Evolutionary conservation across 2,113 vertebrate genomes (phyloP).

Genomic region (Corapipo altera): DNA sequence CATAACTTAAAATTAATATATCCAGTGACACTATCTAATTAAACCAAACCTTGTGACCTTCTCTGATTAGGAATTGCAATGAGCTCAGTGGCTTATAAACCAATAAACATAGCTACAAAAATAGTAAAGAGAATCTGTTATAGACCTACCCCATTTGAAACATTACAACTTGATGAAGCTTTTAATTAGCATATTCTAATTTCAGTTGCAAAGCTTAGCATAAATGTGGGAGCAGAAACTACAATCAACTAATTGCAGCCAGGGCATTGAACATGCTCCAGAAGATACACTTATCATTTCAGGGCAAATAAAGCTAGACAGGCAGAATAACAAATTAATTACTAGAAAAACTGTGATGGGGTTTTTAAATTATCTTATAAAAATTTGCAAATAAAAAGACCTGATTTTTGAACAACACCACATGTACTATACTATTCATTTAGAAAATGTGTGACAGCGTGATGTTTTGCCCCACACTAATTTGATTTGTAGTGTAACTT

Average conservation of each 20-base stretch:
- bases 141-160: not conserved
- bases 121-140: not conserved
- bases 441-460: slow-evolving; percentile 1
- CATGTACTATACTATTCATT: not conserved
- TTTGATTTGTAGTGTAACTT: not conserved
- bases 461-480: not conserved
- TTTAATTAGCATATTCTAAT: not conserved
- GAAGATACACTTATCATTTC: not conserved
- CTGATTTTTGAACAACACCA: not conserved
- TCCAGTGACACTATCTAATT: not conserved
- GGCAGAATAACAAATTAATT: not conserved
- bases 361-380: not conserved
- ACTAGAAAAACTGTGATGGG: not conserved
- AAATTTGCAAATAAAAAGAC: not conserved
- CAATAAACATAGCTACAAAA: not conserved
- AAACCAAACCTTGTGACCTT: not conserved
- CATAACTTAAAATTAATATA: not conserved
- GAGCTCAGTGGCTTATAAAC: not conserved
- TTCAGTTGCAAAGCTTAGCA: not conserved
- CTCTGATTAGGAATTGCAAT: not conserved
- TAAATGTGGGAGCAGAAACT: not conserved
- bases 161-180: not conserved
- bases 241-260: not conserved
- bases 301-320: not conserved
- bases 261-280: not conserved